Base-by-base conservation (phyloP, 1,140 invertebrate species). In the Drosophila ercepeae region DNA sequence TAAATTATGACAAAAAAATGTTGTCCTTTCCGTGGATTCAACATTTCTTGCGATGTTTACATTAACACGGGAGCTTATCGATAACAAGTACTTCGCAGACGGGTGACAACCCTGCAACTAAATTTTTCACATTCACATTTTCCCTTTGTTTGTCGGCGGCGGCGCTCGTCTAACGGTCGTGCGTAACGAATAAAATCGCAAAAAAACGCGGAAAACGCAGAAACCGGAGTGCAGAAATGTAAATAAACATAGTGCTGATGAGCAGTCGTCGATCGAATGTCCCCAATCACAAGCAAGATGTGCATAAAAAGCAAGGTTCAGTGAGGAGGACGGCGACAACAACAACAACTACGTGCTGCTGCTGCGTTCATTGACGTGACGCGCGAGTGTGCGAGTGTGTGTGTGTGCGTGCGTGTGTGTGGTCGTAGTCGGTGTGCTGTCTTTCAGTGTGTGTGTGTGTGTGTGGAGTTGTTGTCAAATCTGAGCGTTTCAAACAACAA, bases 361-460 rank as follows among this genome's bases (percentile, higher is more conserved):
- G 78, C 79, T 81, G 82, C 81, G 81, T 84, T 84, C 81, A 84
- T 84, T 84, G 81, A 84, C 81, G 81, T 84, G 81, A 84, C 81
- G 81, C 82, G 81, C 59, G 76, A 69, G 81, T 59, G 81, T 74
- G 63, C 54, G 54, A 73, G 78, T 81, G 51, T 58, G 36, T 53
- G 48, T 59, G 69, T 60, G 46, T 29, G 49, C 27, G 68, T 41
- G 51, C 44, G 71, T 58, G 48, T 49, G 54, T 71, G 60, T 58
- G 53, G n/a, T n/a, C n/a, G n/a, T 61, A 27, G 44, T 63, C 45
- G 52, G 57, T 71, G 59, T 39, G 57, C 57, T 63, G 58, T 48
- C 39, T 41, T 63, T 49, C 39, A 41, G 51, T 73, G 52, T 68
- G 70, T 45, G 53, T 60, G 73, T 58, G 59, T 74, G 61, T 39